Evolutionary conservation across 2,113 vertebrate genomes (phyloP), one percentile per base, ranked within the genome.

Genomic region (Lasiurus borealis): DNA sequence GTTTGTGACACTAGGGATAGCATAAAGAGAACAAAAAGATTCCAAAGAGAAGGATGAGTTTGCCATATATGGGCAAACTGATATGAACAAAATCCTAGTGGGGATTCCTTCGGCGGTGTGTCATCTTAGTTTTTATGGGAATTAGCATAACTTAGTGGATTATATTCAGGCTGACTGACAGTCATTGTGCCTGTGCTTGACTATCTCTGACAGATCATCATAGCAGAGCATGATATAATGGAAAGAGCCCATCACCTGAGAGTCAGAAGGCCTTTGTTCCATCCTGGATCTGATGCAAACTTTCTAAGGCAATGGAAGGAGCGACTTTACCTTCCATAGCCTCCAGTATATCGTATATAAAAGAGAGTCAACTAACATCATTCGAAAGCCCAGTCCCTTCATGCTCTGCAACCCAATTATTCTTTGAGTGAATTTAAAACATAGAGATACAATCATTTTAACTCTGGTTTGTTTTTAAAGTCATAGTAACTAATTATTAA

Each of bases 111-210:
- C 29, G 78, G 85, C 73, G 69, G 57, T n/a, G 82, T 95, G 95
- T 96, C 94, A 90, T 78, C 87, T 96, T 88, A 1, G 48, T 93
- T 97, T 97, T 96, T 90, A 85, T 71, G 85, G 96, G 96, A 96
- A 97, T 97, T 97, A 97, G 90, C 95, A 97, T 96, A 97, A 94
- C 1, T 97, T 90, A 96, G 95, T 90, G 93, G 97, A 96, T 97
- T 97, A 85, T 31, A 68, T 95, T 96, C 90, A 34, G 88, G 73
- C 40, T 97, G 96, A 97, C 81, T 97, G 96, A 96, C 95, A 96
- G 81, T 69, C 97, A 95, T 78, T 94, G 88, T 96, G 88, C 85
- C 87, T 96, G 87, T 62, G 72, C 93, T 90, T 93, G 93, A 97
- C 85, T 93, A 52, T 83, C 84, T 96, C 90, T 95, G 97, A 96